Conservation (phyloP, 2,113 vertebrate species). For the Collichthys lucidus region DNA sequence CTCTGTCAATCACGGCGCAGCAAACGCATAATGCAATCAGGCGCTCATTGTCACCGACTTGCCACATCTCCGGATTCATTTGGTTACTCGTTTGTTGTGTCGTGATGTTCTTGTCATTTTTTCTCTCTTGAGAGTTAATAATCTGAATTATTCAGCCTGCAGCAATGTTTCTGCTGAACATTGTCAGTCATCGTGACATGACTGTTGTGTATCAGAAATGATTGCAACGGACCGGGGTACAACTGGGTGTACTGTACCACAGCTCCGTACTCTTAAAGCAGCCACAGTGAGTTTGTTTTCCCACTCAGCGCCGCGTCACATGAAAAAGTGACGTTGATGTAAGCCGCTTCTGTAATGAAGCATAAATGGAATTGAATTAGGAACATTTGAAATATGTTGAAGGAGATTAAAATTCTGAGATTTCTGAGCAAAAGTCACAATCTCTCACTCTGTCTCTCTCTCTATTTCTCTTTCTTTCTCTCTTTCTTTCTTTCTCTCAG, state of each 20-base stretch:
- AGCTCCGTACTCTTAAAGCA: neutral
- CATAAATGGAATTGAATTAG: neutral
- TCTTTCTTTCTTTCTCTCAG: slow-evolving; percentile 76
- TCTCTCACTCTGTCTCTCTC: slow-evolving; percentile 12
- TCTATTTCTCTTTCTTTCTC: slow-evolving; percentile 47
- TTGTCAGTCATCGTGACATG: neutral
- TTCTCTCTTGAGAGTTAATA: too few relatives aligned
- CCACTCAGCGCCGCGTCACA: neutral
- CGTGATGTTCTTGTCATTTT: too few relatives aligned
- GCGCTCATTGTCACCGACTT: too few relatives aligned
- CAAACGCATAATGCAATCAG: too few relatives aligned
- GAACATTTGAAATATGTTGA: neutral
- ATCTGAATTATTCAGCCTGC: too few relatives aligned
- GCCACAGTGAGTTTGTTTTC: neutral
- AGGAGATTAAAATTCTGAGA: neutral
- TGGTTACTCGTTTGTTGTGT: too few relatives aligned
- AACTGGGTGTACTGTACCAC: neutral
- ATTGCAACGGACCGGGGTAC: neutral
- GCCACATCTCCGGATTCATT: too few relatives aligned
- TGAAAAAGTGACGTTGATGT: neutral
- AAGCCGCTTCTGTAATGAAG: neutral
- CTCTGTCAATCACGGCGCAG: too few relatives aligned
- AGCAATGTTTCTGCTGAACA: neutral
- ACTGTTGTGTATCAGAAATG: neutral
- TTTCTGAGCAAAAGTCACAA: neutral